These are phyloP conservation scores for Phoebastria nigripes DNA, from an alignment of 2,797 vertebrate species.

Conservation along the genomic window DNA sequence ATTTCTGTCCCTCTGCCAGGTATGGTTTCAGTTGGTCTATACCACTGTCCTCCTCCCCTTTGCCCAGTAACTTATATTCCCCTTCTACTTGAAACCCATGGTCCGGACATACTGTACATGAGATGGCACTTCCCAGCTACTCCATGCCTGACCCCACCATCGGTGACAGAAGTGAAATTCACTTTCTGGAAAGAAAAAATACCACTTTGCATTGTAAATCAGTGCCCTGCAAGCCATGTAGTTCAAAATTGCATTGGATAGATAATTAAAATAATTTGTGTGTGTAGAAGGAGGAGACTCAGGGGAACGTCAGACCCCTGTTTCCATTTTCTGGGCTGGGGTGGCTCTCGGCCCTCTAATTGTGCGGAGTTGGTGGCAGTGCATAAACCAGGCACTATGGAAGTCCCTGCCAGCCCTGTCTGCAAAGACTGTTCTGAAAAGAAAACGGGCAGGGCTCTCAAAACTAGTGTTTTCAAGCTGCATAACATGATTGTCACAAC, in stretches of 20 bases:
- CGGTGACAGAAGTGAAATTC: not conserved
- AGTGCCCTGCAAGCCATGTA: not conserved
- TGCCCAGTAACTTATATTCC: not conserved
- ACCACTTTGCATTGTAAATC: not conserved
- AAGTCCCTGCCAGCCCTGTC: not conserved
- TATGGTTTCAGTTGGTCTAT: not conserved
- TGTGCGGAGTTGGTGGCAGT: not conserved
- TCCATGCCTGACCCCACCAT: not conserved
- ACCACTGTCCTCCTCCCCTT: not conserved
- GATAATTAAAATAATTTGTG: not conserved
- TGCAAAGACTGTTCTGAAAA: not conserved
- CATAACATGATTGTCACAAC: not conserved
- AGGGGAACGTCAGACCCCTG: not conserved
- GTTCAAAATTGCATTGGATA: not conserved
- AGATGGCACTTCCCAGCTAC: not conserved
- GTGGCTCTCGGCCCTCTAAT: not conserved
- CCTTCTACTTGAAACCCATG: not conserved
- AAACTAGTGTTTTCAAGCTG: not conserved
- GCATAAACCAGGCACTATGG: not conserved
- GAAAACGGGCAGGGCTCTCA: not conserved
- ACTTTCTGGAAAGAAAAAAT: not conserved
- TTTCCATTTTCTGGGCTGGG: not conserved
- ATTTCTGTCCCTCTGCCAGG: not conserved
- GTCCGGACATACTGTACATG: accelerated
- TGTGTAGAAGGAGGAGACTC: not conserved